Base-by-base conservation (phyloP, 2,797 vertebrate species). In the Hapalemur alaotrensis region DNA sequence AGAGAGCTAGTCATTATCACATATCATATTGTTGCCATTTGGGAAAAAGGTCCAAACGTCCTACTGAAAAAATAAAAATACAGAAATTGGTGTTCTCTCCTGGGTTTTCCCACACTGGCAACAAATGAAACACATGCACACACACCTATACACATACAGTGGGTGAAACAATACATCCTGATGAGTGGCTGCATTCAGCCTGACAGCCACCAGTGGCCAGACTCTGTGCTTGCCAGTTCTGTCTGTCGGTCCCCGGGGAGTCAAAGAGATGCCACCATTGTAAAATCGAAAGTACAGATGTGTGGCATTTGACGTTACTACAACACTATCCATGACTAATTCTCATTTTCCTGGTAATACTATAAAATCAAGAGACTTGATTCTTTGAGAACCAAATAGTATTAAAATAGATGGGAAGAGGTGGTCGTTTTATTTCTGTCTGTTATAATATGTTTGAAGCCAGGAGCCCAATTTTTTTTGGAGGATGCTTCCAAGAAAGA, bases 381-480 rank as follows among this genome's bases (percentile, higher is more conserved):
- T 76, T 78, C 80, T 92, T 97, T 97, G 88, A 90, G 92, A 97
- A 75, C 72, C 89, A 96, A 93, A 41, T 11, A 30, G 57, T 97
- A 89, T 97, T 96, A 96, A 91, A 98, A 93, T 91, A 89, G 93
- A 95, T 96, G 70, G 23, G 92, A 93, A 96, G 82, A 85, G 50
- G 59, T 82, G 59, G n/a, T 93, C 80, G 65, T 96, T 97, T 96
- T 96, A 97, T 97, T 98, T 82, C 91, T 97, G 41, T 96, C 85
- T 92, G 76, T 32, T 95, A 61, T 96, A 88, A 97, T 96, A 96
- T 94, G 95, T 97, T 97, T 97, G 98, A 98, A 96, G 89, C 65
- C 92, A 94, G 92, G 89, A 96, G 88, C 83, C 80, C 93, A 57
- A 11, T 95, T 96, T 97, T 89, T 96, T 97, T 92, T 95, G 94